These are phyloP conservation scores for Altica lythri DNA, from an alignment of 2,888 invertebrate species.

Conservation along the genomic window DNA sequence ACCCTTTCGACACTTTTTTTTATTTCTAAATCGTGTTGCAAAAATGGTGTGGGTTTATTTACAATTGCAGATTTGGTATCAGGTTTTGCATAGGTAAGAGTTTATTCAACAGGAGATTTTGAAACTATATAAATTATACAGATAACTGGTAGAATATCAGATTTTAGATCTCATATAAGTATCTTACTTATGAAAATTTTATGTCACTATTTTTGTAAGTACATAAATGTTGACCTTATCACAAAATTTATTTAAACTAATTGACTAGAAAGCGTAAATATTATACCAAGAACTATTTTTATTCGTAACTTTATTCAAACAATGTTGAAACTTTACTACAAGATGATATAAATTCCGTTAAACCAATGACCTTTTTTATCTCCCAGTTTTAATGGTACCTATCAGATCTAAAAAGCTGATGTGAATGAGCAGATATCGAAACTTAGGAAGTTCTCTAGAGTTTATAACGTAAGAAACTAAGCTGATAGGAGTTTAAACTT, in stretches of 20 bases:
- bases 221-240: no score
- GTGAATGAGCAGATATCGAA: constrained; percentile 12
- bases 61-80: constrained; percentile 37
- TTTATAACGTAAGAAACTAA: constrained; percentile 17
- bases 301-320: no score
- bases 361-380: constrained; percentile 2
- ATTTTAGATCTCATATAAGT: no score
- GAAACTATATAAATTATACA: no score
- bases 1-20: constrained; percentile 51
- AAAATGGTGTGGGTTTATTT: constrained; percentile 41
- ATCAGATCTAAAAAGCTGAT: constrained; percentile 11
- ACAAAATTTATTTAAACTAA: no score
- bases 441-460: constrained; percentile 7
- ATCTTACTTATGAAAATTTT: no score
- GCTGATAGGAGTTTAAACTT: constrained; percentile 11
- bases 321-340: background rate
- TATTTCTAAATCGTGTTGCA: constrained; percentile 48
- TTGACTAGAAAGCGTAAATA: no score
- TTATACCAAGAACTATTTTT: no score
- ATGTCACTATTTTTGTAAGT: no score
- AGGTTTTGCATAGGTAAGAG: constrained; percentile 5
- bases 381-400: constrained; percentile 2
- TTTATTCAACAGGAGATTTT: no score
- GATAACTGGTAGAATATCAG: no score
- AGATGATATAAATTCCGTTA: background rate